Evolutionary conservation across 2,888 invertebrate genomes (phyloP).

Genomic region (Drosophila paramelanica): DNA sequence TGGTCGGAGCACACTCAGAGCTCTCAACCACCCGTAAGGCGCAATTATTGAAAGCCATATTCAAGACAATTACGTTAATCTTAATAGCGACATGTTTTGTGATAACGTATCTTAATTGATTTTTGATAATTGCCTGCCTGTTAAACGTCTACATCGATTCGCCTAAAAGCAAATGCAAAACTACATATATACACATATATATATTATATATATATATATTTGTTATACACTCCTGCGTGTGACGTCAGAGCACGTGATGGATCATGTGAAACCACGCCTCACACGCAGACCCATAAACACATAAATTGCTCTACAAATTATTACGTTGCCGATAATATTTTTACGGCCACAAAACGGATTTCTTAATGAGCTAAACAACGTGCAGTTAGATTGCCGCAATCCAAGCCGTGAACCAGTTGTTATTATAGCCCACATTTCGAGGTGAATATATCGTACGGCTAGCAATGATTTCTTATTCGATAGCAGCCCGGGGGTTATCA

Average conservation of each 20-base stretch:
- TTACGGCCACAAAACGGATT: slow-evolving; percentile 67
- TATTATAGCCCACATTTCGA: slow-evolving; percentile 48
- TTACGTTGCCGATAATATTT: slow-evolving; percentile 71
- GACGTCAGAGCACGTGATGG: slow-evolving; percentile 81
- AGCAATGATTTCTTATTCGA: slow-evolving; percentile 8
- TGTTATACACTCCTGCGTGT: slow-evolving; percentile 23
- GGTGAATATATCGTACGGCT: slow-evolving; percentile 1
- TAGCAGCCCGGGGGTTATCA: slow-evolving; percentile 15
- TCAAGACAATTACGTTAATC: slow-evolving; percentile 67
- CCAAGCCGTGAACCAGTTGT: slow-evolving; percentile 7
- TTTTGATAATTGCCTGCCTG: slow-evolving; percentile 64
- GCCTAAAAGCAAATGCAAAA: slow-evolving; percentile 31
- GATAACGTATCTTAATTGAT: slow-evolving; percentile 80
- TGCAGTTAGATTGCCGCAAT: slow-evolving; percentile 4
- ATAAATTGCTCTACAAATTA: slow-evolving; percentile 51
- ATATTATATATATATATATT: background rate
- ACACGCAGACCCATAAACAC: slow-evolving; percentile 6
- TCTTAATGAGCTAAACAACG: slow-evolving; percentile 65
- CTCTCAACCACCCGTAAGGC: slow-evolving; percentile 5
- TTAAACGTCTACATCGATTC: slow-evolving; percentile 47
- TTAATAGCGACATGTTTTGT: slow-evolving; percentile 62
- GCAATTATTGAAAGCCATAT: slow-evolving; percentile 56
- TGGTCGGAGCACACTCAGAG: slow-evolving; percentile 5
- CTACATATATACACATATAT: slow-evolving; percentile 28
- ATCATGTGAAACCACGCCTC: slow-evolving; percentile 66